Evolutionary conservation across 2,797 vertebrate species (phyloP), one percentile per base, ranked within the genome.

Genomic region (Remorina albescens): DNA sequence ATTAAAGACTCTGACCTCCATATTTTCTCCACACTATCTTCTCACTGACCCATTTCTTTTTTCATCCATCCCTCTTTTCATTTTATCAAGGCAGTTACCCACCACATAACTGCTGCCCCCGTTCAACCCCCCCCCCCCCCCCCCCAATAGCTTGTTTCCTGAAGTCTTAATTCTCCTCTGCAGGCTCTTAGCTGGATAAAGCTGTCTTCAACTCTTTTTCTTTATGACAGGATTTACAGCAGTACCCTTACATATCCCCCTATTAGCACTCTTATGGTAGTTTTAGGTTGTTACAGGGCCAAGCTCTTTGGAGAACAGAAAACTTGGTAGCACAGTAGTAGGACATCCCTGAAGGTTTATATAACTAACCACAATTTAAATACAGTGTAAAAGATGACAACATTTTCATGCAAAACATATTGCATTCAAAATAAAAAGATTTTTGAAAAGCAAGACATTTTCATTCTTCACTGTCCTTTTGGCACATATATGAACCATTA

Each of bases 191-290:
- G 83, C 84, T 86, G 82, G 80, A 88, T 89, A 88, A 90, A 85
- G 59, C 80, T 81, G 84, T 86, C 80, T 82, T 73, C 79, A 74
- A 86, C 84, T 80, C 67, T 78, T 82, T 86, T 81, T 91, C 81
- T 88, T 90, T 80, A 88, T 89, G 78, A 80, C 75, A 80, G 88
- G 88, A 90, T 88, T 89, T 87, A 82, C 80, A 78, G 74, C 83
- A 74, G 75, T 80, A 71, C 80, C 80, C 74, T 72, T 80, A 84
- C 76, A 62, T 71, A 77, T 77, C 58, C 67, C 62, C 65, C 73
- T 83, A 79, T 87, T 86, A 85, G 79, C 67, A 49, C 85, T 76
- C 72, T 71, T 53, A 69, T 11, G 66, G 42, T 79, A 62, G n/a
- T 61, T 62, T 80, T 83, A 74, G 50, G 39, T 42, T 69, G 72